Evolutionary conservation across 2,797 vertebrate species (phyloP), one percentile per base, ranked within the genome.

Genomic region (Myotis daubentonii): DNA sequence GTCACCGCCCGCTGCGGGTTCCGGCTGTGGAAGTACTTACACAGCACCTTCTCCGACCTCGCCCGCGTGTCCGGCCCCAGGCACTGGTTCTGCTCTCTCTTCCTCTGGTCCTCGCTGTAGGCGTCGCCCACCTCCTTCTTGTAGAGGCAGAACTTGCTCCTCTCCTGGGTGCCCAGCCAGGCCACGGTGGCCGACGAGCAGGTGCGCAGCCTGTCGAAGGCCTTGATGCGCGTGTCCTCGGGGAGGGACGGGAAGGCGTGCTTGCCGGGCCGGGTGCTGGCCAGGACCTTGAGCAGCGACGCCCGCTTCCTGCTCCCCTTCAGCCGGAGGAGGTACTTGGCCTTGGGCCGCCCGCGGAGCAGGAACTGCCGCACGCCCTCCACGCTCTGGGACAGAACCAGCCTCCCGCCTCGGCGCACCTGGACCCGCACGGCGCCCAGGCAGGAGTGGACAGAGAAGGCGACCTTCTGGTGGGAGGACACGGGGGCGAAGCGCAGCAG

Each of bases 91-190:
- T 99, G 99, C 93, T 99, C 99, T 82, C 99, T 98, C 70, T 98
- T 99, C 89, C 99, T 99, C 97, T 99, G 99, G 95, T 99, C 99
- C 90, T 99, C 99, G 0, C 96, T 99, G 55, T 99, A 99, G 82
- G 97, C 98, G 47, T 99, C 99, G 0, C 98, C 98, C 87, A 99
- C 99, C 95, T 99, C 99, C 71, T 98, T 99, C 94, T 98, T 99
- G 97, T 99, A 99, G 96, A 99, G 99, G 97, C 99, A 99, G 98
- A 99, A 99, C 96, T 99, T 99, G 98, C 99, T 99, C 97, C 99
- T 99, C 94, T 99, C 99, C 98, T 99, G 99, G 0, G 99, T 99
- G 97, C 99, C 99, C 44, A 99, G 98, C 99, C 99, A 99, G 0
- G 99, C 99, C 96, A 99, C 99, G 0, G 99, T 99, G 97, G 98